phyloP scores from a whole-genome alignment of 2,888 invertebrate genomes.

The Drosophila austrosaltans region DNA sequence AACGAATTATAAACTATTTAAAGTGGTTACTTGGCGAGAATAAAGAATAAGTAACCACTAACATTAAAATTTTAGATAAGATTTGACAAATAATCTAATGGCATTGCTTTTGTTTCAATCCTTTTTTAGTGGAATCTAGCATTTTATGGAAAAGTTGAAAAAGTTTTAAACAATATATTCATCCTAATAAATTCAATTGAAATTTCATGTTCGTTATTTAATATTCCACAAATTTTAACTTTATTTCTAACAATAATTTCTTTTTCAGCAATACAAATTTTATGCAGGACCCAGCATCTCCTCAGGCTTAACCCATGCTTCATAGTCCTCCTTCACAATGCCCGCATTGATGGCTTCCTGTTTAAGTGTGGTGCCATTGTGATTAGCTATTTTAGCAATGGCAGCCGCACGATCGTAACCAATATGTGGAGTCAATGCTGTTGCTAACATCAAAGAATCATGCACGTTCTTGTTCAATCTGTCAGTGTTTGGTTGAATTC shows the following conservation, averaged over 20 bases:
- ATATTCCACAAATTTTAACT: neutral
- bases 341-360: slow-evolving; percentile 93
- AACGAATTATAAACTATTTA: no score
- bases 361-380: slow-evolving; percentile 93
- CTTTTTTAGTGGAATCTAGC: no score
- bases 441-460: slow-evolving; percentile 98
- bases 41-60: no score
- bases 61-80: no score
- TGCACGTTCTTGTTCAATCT: slow-evolving; percentile 91
- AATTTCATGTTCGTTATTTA: no score
- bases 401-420: slow-evolving; percentile 97
- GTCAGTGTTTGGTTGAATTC: slow-evolving; percentile 89
- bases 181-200: no score
- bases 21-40: no score
- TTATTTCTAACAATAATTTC: neutral
- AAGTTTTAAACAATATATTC: neutral
- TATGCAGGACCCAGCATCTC: slow-evolving; percentile 89
- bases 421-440: slow-evolving; percentile 97
- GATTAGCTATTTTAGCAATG: slow-evolving; percentile 98
- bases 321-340: slow-evolving; percentile 92
- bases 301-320: slow-evolving; percentile 94
- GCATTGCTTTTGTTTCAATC: no score
- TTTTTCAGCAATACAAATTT: neutral
- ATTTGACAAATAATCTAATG: no score
- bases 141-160: no score